Evolutionary conservation across 2,797 vertebrate species (phyloP).

Genomic region (Poeciliopsis infans): DNA sequence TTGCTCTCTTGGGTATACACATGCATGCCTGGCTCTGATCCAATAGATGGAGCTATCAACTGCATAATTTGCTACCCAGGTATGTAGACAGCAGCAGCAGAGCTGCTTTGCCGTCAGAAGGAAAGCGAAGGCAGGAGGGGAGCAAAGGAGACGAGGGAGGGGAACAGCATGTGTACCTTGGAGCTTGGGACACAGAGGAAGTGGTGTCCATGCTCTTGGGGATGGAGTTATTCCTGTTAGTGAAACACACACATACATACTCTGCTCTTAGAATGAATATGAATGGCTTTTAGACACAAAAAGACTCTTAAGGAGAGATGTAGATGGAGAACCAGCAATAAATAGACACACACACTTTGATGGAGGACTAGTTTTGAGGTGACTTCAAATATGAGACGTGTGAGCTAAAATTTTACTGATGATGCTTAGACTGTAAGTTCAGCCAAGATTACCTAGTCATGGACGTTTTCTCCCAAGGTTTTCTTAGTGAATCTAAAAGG

Average conservation of each 20-base stretch:
- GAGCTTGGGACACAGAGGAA: conserved; percentile 67
- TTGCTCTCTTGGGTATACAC: conserved; percentile 22
- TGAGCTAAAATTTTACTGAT: conserved; percentile 2
- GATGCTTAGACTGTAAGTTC: neutral
- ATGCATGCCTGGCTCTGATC: conserved; percentile 42
- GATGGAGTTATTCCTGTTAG: conserved; percentile 85
- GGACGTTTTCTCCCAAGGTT: conserved; percentile 82
- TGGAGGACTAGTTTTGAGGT: conserved; percentile 24
- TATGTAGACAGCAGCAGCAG: conserved; percentile 8
- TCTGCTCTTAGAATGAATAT: conserved; percentile 69
- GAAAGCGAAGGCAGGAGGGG: conserved; percentile 17
- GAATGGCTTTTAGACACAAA: conserved; percentile 42
- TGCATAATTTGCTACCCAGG: conserved; percentile 28
- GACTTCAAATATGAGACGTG: conserved; percentile 32
- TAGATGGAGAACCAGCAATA: conserved; percentile 19
- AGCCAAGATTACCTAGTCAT: conserved; percentile 75
- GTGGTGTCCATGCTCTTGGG: conserved; percentile 78
- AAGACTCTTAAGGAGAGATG: conserved; percentile 21
- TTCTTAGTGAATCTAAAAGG: conserved; percentile 74
- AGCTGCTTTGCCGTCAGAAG: conserved; percentile 39
- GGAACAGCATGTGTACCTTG: conserved; percentile 73
- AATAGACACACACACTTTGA: conserved; percentile 23
- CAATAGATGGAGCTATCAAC: conserved; percentile 59
- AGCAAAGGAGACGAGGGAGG: conserved; percentile 45
- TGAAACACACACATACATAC: conserved; percentile 74